Conservation (phyloP, 2,113 vertebrate species). For the Balaenoptera acutorostrata region DNA sequence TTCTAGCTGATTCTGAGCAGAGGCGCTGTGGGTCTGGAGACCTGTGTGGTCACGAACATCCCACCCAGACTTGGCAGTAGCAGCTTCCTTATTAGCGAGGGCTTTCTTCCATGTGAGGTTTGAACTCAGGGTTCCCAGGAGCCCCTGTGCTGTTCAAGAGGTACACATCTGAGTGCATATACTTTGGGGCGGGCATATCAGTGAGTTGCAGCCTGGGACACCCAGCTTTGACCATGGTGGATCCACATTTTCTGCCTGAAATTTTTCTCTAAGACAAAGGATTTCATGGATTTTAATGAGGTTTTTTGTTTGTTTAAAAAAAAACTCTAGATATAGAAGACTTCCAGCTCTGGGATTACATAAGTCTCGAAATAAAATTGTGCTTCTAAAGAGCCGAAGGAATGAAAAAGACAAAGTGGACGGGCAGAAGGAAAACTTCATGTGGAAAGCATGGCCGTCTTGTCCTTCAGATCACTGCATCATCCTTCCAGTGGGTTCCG, state of each 20-base stretch:
- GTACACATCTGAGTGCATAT: accelerated
- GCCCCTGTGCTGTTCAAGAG: accelerated
- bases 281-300: not conserved
- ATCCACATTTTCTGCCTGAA: not conserved
- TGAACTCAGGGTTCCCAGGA: not conserved
- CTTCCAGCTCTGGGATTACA: not conserved
- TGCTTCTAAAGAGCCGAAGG: not conserved
- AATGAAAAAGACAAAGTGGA: not conserved
- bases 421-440: not conserved
- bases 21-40: not conserved
- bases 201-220: not conserved
- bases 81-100: accelerated
- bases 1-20: not conserved
- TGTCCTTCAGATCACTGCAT: not conserved
- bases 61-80: not conserved
- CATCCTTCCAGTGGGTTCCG: not conserved
- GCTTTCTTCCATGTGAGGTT: not conserved
- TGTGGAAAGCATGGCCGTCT: not conserved
- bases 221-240: not conserved
- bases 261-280: not conserved
- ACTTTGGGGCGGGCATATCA: accelerated
- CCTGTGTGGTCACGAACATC: accelerated
- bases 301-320: not conserved
- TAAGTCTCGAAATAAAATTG: not conserved
- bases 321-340: not conserved